Percentiles rank a stretch among this genome's conserved stretches.
These are phyloP conservation scores for Oasisia sp. DNA, from an alignment of 2,888 invertebrate species.

Conservation along the genomic window DNA sequence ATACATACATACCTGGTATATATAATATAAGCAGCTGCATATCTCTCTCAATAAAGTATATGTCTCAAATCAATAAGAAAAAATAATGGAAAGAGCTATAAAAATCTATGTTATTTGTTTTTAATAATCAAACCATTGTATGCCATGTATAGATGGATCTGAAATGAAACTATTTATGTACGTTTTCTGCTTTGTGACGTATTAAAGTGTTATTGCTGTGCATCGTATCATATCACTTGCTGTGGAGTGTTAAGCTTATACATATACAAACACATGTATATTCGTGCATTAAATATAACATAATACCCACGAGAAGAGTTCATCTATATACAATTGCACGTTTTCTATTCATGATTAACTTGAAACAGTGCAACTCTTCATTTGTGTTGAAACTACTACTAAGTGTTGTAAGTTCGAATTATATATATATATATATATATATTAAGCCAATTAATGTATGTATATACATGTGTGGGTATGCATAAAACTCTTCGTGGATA, in stretches of 20 bases:
- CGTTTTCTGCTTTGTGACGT: not conserved
- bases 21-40: too few relatives aligned
- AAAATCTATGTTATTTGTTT: not conserved
- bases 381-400: not conserved
- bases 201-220: conserved; percentile 11
- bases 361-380: not conserved
- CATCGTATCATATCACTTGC: not conserved
- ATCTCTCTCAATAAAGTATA: not conserved
- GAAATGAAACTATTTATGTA: not conserved
- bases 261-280: not conserved
- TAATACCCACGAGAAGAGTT: not conserved
- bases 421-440: not conserved
- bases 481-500: too few relatives aligned
- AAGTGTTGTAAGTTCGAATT: not conserved
- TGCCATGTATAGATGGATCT: not conserved
- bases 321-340: too few relatives aligned
- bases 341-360: not conserved
- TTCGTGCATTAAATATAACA: not conserved
- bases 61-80: not conserved
- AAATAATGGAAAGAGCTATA: not conserved
- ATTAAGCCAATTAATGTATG: not conserved
- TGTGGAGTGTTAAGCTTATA: conserved; percentile 17
- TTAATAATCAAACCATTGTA: not conserved
- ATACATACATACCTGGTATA: too few relatives aligned
- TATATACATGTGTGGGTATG: not conserved